Conservation (phyloP, 2,113 vertebrate genomes). For the Pygoscelis antarcticus region DNA sequence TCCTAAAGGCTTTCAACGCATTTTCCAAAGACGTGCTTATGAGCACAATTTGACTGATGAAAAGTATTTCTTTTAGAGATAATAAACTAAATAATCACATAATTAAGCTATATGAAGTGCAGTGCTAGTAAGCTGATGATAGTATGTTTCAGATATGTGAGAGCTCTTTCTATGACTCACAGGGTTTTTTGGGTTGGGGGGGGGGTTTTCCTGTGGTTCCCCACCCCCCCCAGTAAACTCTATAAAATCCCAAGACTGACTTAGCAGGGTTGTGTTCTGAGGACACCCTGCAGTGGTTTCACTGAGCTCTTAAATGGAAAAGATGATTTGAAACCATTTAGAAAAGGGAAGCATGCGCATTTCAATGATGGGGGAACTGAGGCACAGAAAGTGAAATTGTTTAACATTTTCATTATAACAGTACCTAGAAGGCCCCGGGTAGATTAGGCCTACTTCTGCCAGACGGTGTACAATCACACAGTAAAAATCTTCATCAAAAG, state of each 20-base stretch:
- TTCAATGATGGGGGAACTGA: background rate
- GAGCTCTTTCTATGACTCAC: slow-evolving; percentile 15
- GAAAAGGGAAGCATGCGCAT: background rate
- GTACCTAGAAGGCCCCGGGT: background rate
- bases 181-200: background rate
- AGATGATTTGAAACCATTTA: background rate
- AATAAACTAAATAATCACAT: slow-evolving; percentile 51
- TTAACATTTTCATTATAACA: background rate
- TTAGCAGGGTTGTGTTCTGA: background rate
- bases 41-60: slow-evolving; percentile 20
- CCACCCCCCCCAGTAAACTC: background rate
- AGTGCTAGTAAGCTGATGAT: slow-evolving; percentile 1
- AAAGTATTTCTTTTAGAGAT: slow-evolving; percentile 25
- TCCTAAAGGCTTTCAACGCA: slow-evolving; percentile 43
- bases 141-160: background rate
- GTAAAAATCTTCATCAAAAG: background rate
- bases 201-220: background rate
- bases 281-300: background rate
- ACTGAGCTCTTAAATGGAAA: background rate
- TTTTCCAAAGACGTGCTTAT: slow-evolving; percentile 37
- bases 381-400: background rate
- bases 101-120: background rate
- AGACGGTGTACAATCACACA: background rate
- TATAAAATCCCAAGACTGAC: background rate
- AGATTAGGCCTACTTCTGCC: background rate